These are phyloP conservation scores for Gryon sp. DNA, from an alignment of 1,140 invertebrate species.

Conservation along the genomic window DNA sequence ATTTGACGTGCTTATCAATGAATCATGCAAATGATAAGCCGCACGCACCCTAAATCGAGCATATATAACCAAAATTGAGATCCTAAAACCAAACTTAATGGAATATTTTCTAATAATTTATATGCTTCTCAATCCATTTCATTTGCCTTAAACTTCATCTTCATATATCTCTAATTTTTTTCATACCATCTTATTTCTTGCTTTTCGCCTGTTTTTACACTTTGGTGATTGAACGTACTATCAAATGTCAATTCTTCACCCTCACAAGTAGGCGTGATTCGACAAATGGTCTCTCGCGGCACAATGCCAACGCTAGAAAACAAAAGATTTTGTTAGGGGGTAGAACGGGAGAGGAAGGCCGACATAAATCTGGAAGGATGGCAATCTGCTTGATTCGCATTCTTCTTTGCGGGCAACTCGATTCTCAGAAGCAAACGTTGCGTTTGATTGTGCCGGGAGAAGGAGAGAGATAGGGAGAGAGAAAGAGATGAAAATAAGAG, in stretches of 20 bases:
- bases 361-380: conserved; percentile 29
- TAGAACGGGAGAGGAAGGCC: conserved; percentile 19
- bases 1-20: conserved; percentile 78
- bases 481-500: too few species aligned
- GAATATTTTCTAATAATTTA: conserved; percentile 57
- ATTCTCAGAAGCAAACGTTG: conserved; percentile 41
- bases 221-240: conserved; percentile 26
- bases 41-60: conserved; percentile 72
- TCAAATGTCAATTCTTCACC: conserved; percentile 36
- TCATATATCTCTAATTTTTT: background rate
- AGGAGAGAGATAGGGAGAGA: too few species aligned
- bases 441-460: conserved; percentile 46
- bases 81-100: conserved; percentile 69
- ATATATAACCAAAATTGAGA: conserved; percentile 71
- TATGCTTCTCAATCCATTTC: background rate
- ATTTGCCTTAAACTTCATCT: background rate
- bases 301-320: conserved; percentile 40
- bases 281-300: conserved; percentile 27
- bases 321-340: conserved; percentile 40
- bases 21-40: conserved; percentile 73
- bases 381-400: conserved; percentile 41
- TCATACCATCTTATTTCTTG: background rate
- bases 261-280: conserved; percentile 52
- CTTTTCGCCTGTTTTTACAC: conserved; percentile 19
- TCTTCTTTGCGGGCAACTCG: conserved; percentile 46